phyloP scores from a whole-genome alignment of 2,113 vertebrate species.

The Procapra przewalskii region DNA sequence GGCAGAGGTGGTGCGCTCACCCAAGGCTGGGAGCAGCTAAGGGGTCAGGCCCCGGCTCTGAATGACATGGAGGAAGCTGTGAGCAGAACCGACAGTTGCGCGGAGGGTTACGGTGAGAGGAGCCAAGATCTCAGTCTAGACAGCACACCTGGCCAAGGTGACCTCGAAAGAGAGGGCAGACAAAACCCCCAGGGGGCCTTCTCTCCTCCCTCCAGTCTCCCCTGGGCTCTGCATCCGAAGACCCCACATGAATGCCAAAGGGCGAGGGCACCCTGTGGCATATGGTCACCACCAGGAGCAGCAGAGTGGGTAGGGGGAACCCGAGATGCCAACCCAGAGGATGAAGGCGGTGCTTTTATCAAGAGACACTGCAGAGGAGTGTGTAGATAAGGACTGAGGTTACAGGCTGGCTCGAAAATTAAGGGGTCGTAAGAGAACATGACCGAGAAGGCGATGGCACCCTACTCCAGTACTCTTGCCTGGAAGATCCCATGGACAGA shows the following conservation, averaged over 20 bases:
- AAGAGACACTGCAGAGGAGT: background rate
- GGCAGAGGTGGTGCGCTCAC: background rate
- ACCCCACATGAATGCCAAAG: background rate
- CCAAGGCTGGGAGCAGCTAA: background rate
- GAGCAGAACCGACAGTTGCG: background rate
- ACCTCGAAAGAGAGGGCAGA: background rate
- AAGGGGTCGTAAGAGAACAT: accelerated
- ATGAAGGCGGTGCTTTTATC: background rate
- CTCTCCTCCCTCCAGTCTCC: background rate
- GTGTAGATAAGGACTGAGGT: background rate
- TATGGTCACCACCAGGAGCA: background rate
- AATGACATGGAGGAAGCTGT: accelerated
- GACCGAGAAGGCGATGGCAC: no score
- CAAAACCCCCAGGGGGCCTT: background rate
- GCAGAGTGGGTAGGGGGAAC: background rate
- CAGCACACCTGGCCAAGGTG: background rate
- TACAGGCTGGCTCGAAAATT: no score
- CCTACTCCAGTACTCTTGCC: no score
- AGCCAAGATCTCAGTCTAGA: background rate
- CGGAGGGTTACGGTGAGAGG: background rate
- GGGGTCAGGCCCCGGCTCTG: accelerated
- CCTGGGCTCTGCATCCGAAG: background rate
- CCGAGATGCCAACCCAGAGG: background rate
- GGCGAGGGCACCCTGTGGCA: background rate
- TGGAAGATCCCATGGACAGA: no score